Percentiles rank a stretch among this genome's conserved stretches.
Evolutionary conservation across 2,797 vertebrate species (phyloP).

Genomic region (Eurystomus glaucurus): DNA sequence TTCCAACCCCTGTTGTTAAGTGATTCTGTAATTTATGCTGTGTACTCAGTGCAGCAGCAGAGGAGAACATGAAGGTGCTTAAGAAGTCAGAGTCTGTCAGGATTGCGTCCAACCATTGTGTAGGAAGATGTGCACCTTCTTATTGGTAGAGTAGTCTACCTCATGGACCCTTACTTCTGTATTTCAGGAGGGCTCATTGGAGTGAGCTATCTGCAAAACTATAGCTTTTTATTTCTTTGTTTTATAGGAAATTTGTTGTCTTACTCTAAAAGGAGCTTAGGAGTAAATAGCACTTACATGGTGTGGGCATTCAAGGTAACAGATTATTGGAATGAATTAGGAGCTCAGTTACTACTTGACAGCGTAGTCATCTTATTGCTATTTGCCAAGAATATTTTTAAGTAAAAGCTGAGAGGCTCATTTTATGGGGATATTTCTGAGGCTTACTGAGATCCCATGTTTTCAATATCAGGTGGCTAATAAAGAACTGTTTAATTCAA

Average conservation of each 20-base stretch:
- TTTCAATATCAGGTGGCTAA: not conserved
- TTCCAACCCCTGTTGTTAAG: too few species aligned
- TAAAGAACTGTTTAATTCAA: not conserved
- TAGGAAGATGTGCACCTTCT: not conserved
- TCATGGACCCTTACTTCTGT: not conserved
- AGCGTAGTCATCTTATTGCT: not conserved
- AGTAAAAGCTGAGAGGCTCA: not conserved
- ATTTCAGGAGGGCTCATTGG: not conserved
- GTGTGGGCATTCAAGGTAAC: not conserved
- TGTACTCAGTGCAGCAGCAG: not conserved
- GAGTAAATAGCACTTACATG: not conserved
- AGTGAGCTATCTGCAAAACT: not conserved
- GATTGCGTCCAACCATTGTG: not conserved
- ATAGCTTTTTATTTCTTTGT: not conserved
- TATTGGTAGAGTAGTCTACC: not conserved
- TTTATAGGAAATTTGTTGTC: not conserved
- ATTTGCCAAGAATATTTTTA: not conserved
- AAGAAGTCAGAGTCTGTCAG: not conserved
- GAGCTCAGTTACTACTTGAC: not conserved
- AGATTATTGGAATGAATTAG: not conserved
- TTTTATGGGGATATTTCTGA: not conserved
- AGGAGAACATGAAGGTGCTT: not conserved
- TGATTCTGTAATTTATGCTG: not conserved
- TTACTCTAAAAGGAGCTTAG: not conserved
- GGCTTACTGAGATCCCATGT: not conserved